Percentiles rank a stretch among this genome's conserved stretches.
phyloP scores from a whole-genome alignment of 37 sponge, comb jelly and placozoan genomes.

The Hexactinellida sp. region DNA sequence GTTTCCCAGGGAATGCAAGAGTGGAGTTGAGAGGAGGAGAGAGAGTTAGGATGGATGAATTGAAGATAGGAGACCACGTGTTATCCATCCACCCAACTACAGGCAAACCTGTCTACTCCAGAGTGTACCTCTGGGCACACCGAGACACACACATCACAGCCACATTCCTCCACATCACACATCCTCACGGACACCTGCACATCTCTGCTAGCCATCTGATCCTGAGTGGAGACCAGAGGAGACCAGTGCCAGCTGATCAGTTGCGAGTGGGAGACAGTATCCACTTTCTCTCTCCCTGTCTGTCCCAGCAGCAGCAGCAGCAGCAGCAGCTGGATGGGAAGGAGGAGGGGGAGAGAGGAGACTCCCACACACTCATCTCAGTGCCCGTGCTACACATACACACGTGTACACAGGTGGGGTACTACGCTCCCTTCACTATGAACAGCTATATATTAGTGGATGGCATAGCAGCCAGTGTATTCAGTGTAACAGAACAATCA shows the following conservation, averaged over 20 bases:
- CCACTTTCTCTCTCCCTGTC: not conserved
- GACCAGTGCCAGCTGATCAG: constrained; percentile 14
- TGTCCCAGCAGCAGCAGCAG: not conserved
- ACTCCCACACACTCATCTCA: not conserved
- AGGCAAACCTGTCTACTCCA: constrained; percentile 12
- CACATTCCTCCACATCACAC: constrained; percentile 17
- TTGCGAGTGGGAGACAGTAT: constrained; percentile 6
- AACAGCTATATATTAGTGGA: not conserved
- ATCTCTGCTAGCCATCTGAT: constrained; percentile 15
- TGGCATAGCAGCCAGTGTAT: not conserved
- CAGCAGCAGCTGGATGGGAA: not conserved
- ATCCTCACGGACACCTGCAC: constrained; percentile 17
- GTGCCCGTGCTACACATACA: not conserved
- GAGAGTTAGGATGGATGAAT: not conserved
- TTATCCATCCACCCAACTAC: constrained; percentile 2
- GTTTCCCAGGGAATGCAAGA: constrained; percentile 1
- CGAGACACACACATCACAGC: constrained; percentile 15
- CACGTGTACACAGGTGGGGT: not conserved
- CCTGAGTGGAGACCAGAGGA: not conserved
- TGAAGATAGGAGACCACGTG: constrained; percentile 13
- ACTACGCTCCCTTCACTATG: not conserved
- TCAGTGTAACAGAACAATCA: not conserved
- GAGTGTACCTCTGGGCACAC: constrained; percentile 8
- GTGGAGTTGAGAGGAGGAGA: not conserved
- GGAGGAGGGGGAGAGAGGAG: not conserved